Conservation (phyloP, 2,888 invertebrate genomes). For the Oscheius sp. region DNA sequence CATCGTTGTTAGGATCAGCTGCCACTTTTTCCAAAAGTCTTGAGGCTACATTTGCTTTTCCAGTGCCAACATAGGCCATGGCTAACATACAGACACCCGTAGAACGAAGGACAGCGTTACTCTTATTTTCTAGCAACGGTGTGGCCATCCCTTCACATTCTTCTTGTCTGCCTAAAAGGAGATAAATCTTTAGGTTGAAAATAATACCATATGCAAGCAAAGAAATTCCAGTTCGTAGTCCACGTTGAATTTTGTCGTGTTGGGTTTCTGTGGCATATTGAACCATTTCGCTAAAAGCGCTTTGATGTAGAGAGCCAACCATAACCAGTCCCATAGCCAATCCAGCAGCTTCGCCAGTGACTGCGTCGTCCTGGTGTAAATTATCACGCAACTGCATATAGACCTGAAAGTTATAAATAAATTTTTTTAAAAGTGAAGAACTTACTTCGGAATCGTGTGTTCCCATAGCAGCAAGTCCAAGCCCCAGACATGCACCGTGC, state of each 20-base stretch:
- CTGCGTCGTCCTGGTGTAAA: slow-evolving; percentile 96
- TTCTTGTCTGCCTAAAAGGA: slow-evolving; percentile 81
- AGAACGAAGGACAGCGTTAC: slow-evolving; percentile 72
- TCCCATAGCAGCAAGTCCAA: slow-evolving; percentile 97
- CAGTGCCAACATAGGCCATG: slow-evolving; percentile 82
- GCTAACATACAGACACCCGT: slow-evolving; percentile 98
- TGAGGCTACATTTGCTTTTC: slow-evolving; percentile 94
- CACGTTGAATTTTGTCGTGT: slow-evolving; percentile 97
- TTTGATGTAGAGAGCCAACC: slow-evolving; percentile 89
- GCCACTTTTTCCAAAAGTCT: slow-evolving; percentile 80
- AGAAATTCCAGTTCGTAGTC: slow-evolving; percentile 89
- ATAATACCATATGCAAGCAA: slow-evolving; percentile 47
- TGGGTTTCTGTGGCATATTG: slow-evolving; percentile 92
- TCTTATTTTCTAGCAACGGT: slow-evolving; percentile 75
- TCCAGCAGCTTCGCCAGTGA: slow-evolving; percentile 97
- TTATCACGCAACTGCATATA: slow-evolving; percentile 96
- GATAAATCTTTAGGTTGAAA: neutral
- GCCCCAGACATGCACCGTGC: slow-evolving; percentile 95
- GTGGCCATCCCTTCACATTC: slow-evolving; percentile 93
- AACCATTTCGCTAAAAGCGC: slow-evolving; percentile 72
- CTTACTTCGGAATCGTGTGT: slow-evolving; percentile 79
- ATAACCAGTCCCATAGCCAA: slow-evolving; percentile 99
- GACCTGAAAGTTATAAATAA: slow-evolving; percentile 78
- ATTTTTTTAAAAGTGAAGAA: neutral
- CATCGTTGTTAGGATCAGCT: slow-evolving; percentile 98